Evolutionary conservation across 2,888 invertebrate genomes (phyloP).

Genomic region (Dynastes maya): DNA sequence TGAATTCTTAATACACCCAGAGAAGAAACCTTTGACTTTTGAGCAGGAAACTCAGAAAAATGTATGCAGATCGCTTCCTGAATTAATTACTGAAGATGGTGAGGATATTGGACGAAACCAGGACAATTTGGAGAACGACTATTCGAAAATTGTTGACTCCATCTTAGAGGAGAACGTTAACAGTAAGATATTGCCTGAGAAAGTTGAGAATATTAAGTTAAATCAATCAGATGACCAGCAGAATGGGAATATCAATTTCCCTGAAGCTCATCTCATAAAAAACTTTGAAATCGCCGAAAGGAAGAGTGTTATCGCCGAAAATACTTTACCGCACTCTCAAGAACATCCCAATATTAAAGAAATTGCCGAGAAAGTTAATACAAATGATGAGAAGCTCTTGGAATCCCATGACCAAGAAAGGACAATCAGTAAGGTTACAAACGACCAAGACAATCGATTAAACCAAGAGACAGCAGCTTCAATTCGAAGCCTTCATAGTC

Average conservation of each 20-base stretch:
- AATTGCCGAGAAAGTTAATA: neutral
- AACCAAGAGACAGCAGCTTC: neutral
- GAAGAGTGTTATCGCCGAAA: conserved; percentile 40
- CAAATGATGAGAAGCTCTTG: too few species aligned
- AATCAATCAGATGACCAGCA: neutral
- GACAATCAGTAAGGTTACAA: neutral
- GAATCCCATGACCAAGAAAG: conserved; percentile 12
- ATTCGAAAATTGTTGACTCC: conserved; percentile 33
- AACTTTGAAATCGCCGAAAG: conserved; percentile 22
- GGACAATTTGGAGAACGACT: conserved; percentile 31
- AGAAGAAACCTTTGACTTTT: conserved; percentile 5
- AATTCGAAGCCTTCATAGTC: neutral
- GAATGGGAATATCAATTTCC: neutral
- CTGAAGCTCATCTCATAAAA: neutral
- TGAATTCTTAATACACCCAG: conserved; percentile 1
- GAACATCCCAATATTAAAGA: neutral
- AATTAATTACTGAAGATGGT: conserved; percentile 24
- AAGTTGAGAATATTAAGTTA: neutral
- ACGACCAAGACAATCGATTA: neutral
- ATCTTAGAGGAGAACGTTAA: conserved; percentile 30
- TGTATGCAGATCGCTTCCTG: conserved; percentile 22
- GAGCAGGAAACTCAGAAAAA: neutral
- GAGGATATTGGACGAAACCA: conserved; percentile 13
- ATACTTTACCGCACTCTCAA: neutral
- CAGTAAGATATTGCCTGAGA: neutral